phyloP scores from a whole-genome alignment of 2,888 invertebrate species.

The Boloria selene region DNA sequence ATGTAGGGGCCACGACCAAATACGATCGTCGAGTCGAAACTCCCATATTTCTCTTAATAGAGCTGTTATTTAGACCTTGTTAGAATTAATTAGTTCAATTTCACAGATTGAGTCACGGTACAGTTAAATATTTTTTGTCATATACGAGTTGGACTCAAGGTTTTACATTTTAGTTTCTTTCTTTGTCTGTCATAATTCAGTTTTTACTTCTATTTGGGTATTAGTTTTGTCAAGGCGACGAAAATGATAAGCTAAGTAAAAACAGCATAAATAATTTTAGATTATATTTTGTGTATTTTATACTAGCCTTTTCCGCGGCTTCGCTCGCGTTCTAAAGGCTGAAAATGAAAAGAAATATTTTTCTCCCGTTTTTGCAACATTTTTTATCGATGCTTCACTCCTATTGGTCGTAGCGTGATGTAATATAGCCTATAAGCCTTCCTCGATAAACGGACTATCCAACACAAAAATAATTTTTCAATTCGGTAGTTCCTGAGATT shows the following conservation, averaged over 20 bases:
- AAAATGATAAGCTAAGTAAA: background rate
- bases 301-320: no score
- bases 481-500: no score
- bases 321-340: no score
- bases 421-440: no score
- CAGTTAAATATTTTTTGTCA: slow-evolving; percentile 32
- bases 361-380: no score
- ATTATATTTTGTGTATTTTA: no score
- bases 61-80: slow-evolving; percentile 32
- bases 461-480: no score
- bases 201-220: background rate
- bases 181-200: background rate
- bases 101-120: slow-evolving; percentile 38
- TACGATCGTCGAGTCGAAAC: slow-evolving; percentile 15
- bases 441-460: no score
- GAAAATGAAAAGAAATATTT: no score
- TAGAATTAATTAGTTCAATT: slow-evolving; percentile 38
- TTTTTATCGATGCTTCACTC: no score
- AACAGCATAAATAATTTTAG: no score
- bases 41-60: slow-evolving; percentile 6
- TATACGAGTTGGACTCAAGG: slow-evolving; percentile 22
- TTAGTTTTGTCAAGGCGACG: slow-evolving; percentile 4
- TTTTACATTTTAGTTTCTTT: slow-evolving; percentile 8
- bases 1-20: slow-evolving; percentile 16
- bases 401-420: no score